Evolutionary conservation across 2,888 invertebrate genomes (phyloP).

Genomic region (Steromphala cineraria): DNA sequence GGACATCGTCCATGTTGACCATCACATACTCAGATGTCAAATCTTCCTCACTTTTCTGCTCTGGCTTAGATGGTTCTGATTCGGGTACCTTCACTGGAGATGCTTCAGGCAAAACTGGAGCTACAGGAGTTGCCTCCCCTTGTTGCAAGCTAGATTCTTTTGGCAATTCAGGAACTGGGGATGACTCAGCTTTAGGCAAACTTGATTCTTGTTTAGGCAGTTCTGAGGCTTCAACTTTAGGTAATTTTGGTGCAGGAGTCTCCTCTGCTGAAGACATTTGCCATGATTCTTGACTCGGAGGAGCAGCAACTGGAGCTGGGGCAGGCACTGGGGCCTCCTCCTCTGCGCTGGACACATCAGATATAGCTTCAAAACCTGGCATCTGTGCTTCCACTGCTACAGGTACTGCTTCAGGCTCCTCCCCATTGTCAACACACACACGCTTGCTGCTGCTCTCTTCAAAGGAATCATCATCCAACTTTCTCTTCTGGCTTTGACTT

Average conservation of each 20-base stretch:
- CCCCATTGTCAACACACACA: conserved; percentile 20
- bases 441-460: not conserved
- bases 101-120: too few relatives aligned
- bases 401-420: conserved; percentile 28
- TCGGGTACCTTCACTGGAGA: not conserved
- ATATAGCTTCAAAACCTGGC: conserved; percentile 23
- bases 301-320: conserved; percentile 19
- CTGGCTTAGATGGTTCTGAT: not conserved
- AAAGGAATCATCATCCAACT: conserved; percentile 18
- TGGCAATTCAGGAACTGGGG: not conserved
- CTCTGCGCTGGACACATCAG: conserved; percentile 9
- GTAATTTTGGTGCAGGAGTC: not conserved
- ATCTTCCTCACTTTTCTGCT: not conserved
- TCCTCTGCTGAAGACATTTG: conserved; percentile 12
- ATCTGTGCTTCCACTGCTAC: conserved; percentile 15
- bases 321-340: not conserved
- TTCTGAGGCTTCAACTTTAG: too few relatives aligned
- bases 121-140: too few relatives aligned
- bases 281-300: conserved; percentile 24
- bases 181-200: not conserved
- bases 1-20: not conserved
- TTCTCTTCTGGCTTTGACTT: not conserved
- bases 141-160: not conserved
- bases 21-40: not conserved
- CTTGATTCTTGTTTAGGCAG: too few relatives aligned